These are phyloP conservation scores for Diglossa cyanea DNA, from an alignment of 2,797 vertebrate species.

Conservation along the genomic window DNA sequence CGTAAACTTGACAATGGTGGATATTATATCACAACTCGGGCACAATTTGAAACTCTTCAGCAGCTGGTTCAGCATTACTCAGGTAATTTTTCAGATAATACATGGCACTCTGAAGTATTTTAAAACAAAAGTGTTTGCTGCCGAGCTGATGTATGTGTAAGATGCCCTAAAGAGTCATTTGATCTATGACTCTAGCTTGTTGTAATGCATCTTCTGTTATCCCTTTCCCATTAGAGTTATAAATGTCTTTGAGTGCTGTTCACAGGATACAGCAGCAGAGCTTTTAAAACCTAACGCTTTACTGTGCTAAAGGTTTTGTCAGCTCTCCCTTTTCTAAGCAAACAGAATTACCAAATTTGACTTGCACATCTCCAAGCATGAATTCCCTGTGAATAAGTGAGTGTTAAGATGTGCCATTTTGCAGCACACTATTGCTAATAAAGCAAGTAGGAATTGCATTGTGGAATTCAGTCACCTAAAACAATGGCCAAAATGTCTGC, in stretches of 20 bases:
- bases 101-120: neutral
- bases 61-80: conserved; percentile 97
- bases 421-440: neutral
- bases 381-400: neutral
- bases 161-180: conserved; percentile 30
- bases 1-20: conserved; percentile 97
- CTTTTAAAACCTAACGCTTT: neutral
- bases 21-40: conserved; percentile 97
- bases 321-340: neutral
- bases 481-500: neutral
- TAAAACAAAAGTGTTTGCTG: conserved; percentile 37
- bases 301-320: neutral
- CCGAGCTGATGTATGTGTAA: conserved; percentile 2
- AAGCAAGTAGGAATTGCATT: neutral
- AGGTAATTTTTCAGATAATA: conserved; percentile 79
- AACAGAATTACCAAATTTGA: conserved; percentile 4
- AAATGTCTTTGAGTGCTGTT: neutral
- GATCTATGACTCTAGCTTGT: conserved; percentile 23
- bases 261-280: neutral
- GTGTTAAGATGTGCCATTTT: conserved; percentile 13
- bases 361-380: neutral
- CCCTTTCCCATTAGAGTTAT: conserved; percentile 29
- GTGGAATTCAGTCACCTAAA: neutral
- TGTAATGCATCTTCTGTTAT: conserved; percentile 44
- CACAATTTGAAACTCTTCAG: conserved; percentile 95